Percentiles rank a stretch among this genome's conserved stretches.
These are phyloP conservation scores for Spheniscus humboldti DNA, from an alignment of 2,797 vertebrate genomes.

Conservation along the genomic window DNA sequence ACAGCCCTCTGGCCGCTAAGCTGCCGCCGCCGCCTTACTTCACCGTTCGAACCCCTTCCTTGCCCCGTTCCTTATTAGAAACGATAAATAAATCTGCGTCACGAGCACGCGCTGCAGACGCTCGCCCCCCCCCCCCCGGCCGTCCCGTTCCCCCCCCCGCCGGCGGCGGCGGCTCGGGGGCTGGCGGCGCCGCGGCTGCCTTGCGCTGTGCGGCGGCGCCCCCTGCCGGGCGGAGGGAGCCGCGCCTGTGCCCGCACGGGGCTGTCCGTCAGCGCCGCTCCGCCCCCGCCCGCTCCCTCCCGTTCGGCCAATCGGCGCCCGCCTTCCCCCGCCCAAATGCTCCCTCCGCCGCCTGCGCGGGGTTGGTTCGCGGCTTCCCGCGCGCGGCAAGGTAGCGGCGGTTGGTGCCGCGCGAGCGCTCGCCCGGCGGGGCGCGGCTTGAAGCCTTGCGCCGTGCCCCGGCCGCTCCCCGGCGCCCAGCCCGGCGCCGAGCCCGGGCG, in stretches of 20 bases:
- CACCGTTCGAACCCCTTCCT: background rate
- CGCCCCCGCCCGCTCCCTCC: background rate
- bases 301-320: background rate
- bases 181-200: background rate
- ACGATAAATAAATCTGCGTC: background rate
- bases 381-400: background rate
- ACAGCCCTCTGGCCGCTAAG: rapidly evolving
- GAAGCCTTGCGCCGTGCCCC: background rate
- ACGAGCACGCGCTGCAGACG: rapidly evolving
- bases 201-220: background rate
- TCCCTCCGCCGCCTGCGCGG: rapidly evolving
- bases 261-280: background rate
- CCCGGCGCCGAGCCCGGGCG: background rate
- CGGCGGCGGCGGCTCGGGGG: too few species aligned
- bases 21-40: background rate
- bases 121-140: rapidly evolving
- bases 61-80: too few species aligned
- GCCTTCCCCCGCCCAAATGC: background rate
- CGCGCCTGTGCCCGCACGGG: rapidly evolving
- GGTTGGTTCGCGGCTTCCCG: background rate
- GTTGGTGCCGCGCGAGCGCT: too few species aligned
- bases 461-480: too few species aligned
- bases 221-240: background rate
- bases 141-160: rapidly evolving
- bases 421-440: background rate